Evolutionary conservation across 2,113 vertebrate genomes (phyloP), one percentile per base, ranked within the genome.

Genomic region (Himantopus leucocephalus): DNA sequence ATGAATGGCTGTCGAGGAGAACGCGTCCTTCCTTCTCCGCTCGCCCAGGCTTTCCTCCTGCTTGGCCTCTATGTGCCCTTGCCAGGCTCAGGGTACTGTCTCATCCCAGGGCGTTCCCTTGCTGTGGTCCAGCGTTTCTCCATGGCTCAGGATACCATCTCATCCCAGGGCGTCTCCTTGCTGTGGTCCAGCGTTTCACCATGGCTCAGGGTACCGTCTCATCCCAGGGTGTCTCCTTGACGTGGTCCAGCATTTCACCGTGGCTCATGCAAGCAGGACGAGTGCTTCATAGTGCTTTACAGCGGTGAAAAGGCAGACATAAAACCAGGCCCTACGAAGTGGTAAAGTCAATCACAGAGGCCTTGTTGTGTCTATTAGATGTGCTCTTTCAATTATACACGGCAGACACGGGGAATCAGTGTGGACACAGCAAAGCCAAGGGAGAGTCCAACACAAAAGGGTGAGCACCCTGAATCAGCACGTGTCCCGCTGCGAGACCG

Each of bases 401-500:
- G n/a, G 16, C 8, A 3, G n/a, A 17, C 4, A 20, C 9, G 10
- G 37, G 35, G 35, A 60, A n/a, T 43, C 17, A 26, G 24, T 0
- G 0, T 3, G 53, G 34, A 26, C 34, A 5, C 15, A 27, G 29
- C 53, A 75, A 80, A 83, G 11, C 2, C 2, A n/a, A 59, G 32
- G 41, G 66, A 60, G 39, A 76, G 23, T 32, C 52, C 47, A 48
- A 16, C 52, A 29, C 41, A 29, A 24, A 72, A 39, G 39, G 5
- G 34, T 41, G 56, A 82, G 50, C 62, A 27, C n/a, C 26, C 55
- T 4, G 1, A 30, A 32, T 48, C 55, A 39, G 17, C 14, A 30
- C 1, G 0, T 3, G 2, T 26, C 66, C 34, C 4, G 0, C 37
- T 81, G 37, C 32, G 41, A 63, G 3, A 76, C 20, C 3, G 2